These are phyloP conservation scores for Diachrysia chrysitis DNA, from an alignment of 2,888 invertebrate species.

Conservation along the genomic window DNA sequence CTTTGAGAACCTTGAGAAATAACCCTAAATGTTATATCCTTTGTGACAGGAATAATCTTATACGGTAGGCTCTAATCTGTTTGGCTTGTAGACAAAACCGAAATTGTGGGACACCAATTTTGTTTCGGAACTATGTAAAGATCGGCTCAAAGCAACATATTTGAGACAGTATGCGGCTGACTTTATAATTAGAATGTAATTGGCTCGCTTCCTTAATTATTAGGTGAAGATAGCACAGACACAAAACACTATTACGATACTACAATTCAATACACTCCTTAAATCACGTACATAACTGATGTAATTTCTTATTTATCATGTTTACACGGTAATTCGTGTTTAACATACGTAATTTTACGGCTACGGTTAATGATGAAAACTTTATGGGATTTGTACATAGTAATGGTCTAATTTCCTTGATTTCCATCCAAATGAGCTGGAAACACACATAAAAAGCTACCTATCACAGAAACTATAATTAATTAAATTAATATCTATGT, in stretches of 20 bases:
- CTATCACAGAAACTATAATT: neutral
- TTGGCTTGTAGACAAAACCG: conserved; percentile 71
- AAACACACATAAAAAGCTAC: neutral
- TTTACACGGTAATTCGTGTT: conserved; percentile 20
- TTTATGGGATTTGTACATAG: conserved; percentile 17
- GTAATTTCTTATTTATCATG: conserved; percentile 21
- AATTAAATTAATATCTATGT: no score
- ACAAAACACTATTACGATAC: conserved; percentile 14
- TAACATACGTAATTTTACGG: conserved; percentile 24
- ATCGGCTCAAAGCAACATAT: conserved; percentile 36
- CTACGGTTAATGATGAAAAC: conserved; percentile 24
- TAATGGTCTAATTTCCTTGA: conserved; percentile 22
- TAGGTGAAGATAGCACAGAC: conserved; percentile 9
- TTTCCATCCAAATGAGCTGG: neutral
- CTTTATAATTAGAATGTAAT: conserved; percentile 46
- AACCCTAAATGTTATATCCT: conserved; percentile 66
- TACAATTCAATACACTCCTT: conserved; percentile 16
- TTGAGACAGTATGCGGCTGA: conserved; percentile 39
- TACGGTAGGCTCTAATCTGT: conserved; percentile 72
- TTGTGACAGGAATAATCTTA: conserved; percentile 68
- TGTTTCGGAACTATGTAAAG: conserved; percentile 21
- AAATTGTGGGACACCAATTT: conserved; percentile 25
- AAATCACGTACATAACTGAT: conserved; percentile 25
- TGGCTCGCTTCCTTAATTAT: conserved; percentile 35
- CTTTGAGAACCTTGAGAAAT: conserved; percentile 63